Base-by-base conservation (phyloP, 2,888 invertebrate species). In the Phengaris arion region DNA sequence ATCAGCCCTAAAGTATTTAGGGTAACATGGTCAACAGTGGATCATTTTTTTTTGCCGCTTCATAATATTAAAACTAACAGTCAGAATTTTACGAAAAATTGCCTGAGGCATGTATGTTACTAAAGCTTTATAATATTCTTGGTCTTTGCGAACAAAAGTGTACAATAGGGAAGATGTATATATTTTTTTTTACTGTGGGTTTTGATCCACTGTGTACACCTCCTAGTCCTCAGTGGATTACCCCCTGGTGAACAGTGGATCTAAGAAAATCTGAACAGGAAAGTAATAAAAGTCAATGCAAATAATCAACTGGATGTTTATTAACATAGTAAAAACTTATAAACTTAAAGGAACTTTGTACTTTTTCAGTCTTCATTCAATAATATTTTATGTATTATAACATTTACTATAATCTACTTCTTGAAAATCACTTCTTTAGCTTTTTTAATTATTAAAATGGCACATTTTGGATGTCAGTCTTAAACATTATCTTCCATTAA, bases 331-430 rank as follows among this genome's bases (percentile, higher is more conserved):
- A 35, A 68, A 64, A 22, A 22, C 22, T 22, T 22, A 22, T 22
- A 22, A 22, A 22, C 35, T 68, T 68, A 68, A 68, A 68, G 68
- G 68, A 68, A 68, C 35, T 68, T 68, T 68, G 68, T 68, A 35
- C 68, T 35, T 68, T 68, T 68, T 68, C 68, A 68, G 68, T 68
- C 68, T 68, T 68, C 35, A 68, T 68, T 68, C 68, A 68, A 68
- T 68, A 68, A n/a, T n/a, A n/a, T n/a, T n/a, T n/a, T n/a, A 68
- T 55, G 6, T 55, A n/a, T n/a, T n/a, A 57, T 15, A 15, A 57
- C 15, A 57, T 57, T 57, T 57, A 57, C n/a, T 57, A n/a, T n/a
- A n/a, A n/a, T 57, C 57, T 57, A 15, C 6, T 6, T 57, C 57
- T 57, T 57, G n/a, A n/a, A n/a, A n/a, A n/a, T n/a, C n/a, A n/a